These are phyloP conservation scores for Stramonita haemastoma DNA, from an alignment of 2,888 invertebrate genomes.

Conservation along the genomic window DNA sequence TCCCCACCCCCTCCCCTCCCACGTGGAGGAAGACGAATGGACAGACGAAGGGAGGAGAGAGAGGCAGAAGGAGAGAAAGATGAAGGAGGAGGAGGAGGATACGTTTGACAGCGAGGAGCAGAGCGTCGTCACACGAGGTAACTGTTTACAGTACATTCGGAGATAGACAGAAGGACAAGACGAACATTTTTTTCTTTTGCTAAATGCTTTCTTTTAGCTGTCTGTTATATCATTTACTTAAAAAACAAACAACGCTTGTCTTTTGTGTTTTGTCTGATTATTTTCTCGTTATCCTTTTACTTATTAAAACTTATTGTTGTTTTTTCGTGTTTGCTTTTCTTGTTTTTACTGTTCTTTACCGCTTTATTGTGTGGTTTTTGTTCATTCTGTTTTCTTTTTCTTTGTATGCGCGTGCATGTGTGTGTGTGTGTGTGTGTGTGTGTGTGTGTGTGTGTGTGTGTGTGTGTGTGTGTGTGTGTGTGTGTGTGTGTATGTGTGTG, in stretches of 20 bases:
- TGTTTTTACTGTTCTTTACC: too few relatives aligned
- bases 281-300: too few relatives aligned
- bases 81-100: not conserved
- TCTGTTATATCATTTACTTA: too few relatives aligned
- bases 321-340: too few relatives aligned
- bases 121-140: not conserved
- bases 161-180: too few relatives aligned
- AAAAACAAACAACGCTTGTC: too few relatives aligned
- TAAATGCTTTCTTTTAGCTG: too few relatives aligned
- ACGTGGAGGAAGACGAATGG: constrained; percentile 7
- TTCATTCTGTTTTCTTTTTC: too few relatives aligned
- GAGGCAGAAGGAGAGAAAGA: not conserved
- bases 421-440: not conserved
- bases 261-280: too few relatives aligned
- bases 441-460: not conserved
- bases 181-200: too few relatives aligned
- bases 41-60: not conserved
- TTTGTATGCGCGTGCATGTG: not conserved
- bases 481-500: not conserved
- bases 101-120: not conserved
- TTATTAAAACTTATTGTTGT: too few relatives aligned
- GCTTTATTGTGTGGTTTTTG: too few relatives aligned
- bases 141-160: not conserved
- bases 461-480: not conserved
- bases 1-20: not conserved